Evolutionary conservation across 2,797 vertebrate genomes (phyloP).

Genomic region (Trichosurus vulpecula): DNA sequence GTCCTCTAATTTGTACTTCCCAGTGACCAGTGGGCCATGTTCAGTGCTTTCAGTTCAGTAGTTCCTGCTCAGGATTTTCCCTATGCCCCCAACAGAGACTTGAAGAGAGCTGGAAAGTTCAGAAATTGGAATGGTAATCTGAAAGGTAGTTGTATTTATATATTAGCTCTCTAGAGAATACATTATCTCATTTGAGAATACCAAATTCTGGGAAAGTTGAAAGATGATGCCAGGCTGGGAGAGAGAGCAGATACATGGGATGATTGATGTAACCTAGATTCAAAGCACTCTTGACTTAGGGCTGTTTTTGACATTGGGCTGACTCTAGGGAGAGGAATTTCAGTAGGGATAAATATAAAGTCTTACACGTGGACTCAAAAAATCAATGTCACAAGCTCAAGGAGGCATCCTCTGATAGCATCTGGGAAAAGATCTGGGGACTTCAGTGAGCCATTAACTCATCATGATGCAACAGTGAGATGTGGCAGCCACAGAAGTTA

Average conservation of each 20-base stretch:
- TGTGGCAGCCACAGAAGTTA: not conserved
- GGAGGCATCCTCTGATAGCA: not conserved
- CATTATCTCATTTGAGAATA: not conserved
- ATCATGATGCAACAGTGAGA: not conserved
- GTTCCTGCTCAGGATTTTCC: too few relatives aligned
- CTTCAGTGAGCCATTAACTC: not conserved
- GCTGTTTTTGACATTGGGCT: not conserved
- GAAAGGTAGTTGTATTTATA: not conserved
- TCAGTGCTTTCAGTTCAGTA: not conserved
- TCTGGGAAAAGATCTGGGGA: too few relatives aligned
- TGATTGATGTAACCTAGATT: not conserved
- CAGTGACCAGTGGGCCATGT: not conserved
- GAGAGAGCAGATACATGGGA: not conserved
- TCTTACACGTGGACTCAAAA: not conserved
- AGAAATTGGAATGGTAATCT: not conserved
- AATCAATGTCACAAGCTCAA: not conserved
- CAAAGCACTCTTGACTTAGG: not conserved
- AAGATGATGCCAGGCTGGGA: not conserved
- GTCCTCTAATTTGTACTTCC: not conserved
- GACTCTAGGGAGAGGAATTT: not conserved
- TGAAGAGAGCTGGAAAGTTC: not conserved
- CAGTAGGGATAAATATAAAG: not conserved
- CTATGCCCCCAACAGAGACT: too few relatives aligned
- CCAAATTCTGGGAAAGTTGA: not conserved
- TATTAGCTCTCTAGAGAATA: not conserved